These are phyloP conservation scores for Copidosoma floridanum DNA, from an alignment of 1,140 invertebrate species.

Conservation along the genomic window DNA sequence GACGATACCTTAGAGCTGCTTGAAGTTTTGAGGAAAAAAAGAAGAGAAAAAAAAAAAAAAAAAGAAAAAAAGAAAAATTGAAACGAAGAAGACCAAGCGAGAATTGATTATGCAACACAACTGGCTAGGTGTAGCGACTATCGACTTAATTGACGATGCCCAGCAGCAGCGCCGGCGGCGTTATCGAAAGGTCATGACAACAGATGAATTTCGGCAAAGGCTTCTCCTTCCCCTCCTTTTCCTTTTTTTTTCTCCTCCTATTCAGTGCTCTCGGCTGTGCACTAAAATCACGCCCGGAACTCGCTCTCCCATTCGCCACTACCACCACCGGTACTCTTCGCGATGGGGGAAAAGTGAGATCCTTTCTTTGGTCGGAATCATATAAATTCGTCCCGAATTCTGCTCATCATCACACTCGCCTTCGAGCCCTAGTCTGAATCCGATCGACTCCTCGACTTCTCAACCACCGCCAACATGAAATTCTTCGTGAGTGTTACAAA, in stretches of 20 bases:
- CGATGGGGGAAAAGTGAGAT: slow-evolving; percentile 45
- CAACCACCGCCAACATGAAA: slow-evolving; percentile 47
- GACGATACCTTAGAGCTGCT: no score
- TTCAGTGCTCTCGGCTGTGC: no score
- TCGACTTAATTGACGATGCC: slow-evolving; percentile 41
- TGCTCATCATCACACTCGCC: slow-evolving; percentile 39
- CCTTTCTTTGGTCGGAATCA: slow-evolving; percentile 21
- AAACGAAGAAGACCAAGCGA: no score
- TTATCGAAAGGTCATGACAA: slow-evolving; percentile 44
- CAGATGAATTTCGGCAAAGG: slow-evolving; percentile 45
- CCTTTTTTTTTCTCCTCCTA: slow-evolving; percentile 32
- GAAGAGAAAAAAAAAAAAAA: no score
- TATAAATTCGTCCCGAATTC: slow-evolving; percentile 44
- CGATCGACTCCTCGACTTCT: slow-evolving; percentile 29
- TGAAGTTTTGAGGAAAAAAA: no score
- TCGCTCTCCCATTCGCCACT: slow-evolving; percentile 17
- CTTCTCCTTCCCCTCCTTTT: slow-evolving; percentile 23
- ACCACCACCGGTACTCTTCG: no score
- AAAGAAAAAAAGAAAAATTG: background rate
- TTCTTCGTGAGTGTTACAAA: slow-evolving; percentile 48
- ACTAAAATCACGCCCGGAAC: slow-evolving; percentile 16
- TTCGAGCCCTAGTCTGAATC: slow-evolving; percentile 33
- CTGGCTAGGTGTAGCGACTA: background rate
- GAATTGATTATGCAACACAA: slow-evolving; percentile 41
- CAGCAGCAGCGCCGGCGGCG: slow-evolving; percentile 26